These are phyloP conservation scores for Aphodius sticticus DNA, from an alignment of 2,888 invertebrate genomes.

Conservation along the genomic window DNA sequence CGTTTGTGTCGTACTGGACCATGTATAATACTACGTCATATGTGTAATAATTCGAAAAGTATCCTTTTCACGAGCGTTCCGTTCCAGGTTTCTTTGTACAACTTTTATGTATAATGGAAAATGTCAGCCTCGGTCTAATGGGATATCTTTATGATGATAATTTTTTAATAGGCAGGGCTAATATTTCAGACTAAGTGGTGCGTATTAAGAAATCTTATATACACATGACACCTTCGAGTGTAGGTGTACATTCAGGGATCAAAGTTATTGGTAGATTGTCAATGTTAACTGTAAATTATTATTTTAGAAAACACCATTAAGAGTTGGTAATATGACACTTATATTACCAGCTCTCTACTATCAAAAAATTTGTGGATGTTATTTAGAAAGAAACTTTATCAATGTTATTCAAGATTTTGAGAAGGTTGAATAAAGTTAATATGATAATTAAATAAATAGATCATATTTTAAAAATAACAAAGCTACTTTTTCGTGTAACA, in stretches of 20 bases:
- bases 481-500: too few species aligned
- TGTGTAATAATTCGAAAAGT: conserved; percentile 6
- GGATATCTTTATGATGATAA: conserved; percentile 4
- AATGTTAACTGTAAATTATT: too few species aligned
- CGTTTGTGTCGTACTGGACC: conserved; percentile 23
- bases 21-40: conserved; percentile 16
- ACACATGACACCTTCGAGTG: neutral
- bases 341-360: too few species aligned
- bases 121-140: neutral
- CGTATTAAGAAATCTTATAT: neutral
- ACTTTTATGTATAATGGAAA: neutral
- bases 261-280: neutral
- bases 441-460: too few species aligned
- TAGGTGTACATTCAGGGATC: neutral
- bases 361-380: too few species aligned
- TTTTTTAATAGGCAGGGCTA: neutral
- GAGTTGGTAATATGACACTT: too few species aligned
- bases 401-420: too few species aligned
- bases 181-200: neutral
- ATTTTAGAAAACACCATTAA: too few species aligned
- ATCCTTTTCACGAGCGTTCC: neutral
- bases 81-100: neutral
- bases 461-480: too few species aligned
- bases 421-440: too few species aligned
- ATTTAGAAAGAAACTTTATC: too few species aligned